Evolutionary conservation across 2,797 vertebrate genomes (phyloP).

Genomic region (Galaxias olidus): DNA sequence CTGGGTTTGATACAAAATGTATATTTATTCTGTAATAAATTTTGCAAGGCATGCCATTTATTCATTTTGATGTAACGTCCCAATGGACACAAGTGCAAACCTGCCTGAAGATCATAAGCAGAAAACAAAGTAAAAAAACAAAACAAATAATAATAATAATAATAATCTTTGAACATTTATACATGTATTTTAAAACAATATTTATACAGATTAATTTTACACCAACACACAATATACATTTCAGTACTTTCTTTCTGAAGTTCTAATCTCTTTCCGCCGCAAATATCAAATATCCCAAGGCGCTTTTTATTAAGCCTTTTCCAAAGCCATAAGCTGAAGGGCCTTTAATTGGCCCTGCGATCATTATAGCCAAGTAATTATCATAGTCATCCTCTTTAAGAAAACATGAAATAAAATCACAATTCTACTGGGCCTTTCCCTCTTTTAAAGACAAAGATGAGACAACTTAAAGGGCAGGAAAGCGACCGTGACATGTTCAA

Average conservation of each 20-base stretch:
- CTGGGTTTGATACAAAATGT: slow-evolving; percentile 63
- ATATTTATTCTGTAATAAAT: slow-evolving; percentile 65
- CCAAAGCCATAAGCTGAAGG: neutral
- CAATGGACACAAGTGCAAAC: slow-evolving; percentile 75
- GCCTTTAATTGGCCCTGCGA: neutral
- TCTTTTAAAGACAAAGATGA: slow-evolving; percentile 24
- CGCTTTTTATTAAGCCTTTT: neutral
- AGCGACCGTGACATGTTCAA: slow-evolving; percentile 11
- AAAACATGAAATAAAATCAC: neutral
- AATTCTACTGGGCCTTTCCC: slow-evolving; percentile 7
- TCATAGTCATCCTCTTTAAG: neutral
- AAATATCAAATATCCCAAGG: slow-evolving; percentile 34
- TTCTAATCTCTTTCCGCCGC: slow-evolving; percentile 39
- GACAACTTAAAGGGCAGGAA: slow-evolving; percentile 33
- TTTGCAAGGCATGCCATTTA: slow-evolving; percentile 70
- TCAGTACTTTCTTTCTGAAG: slow-evolving; percentile 54
- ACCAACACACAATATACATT: slow-evolving; percentile 58
- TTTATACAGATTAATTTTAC: slow-evolving; percentile 53
- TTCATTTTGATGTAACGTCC: slow-evolving; percentile 64
- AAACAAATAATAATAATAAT: slow-evolving; percentile 46
- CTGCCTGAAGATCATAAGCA: slow-evolving; percentile 65
- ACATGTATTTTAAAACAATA: slow-evolving; percentile 47
- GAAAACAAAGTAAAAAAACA: slow-evolving; percentile 28
- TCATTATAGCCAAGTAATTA: neutral
- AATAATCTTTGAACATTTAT: slow-evolving; percentile 58